phyloP scores from a whole-genome alignment of 2,113 vertebrate species.

The Lethenteron reissneri region DNA sequence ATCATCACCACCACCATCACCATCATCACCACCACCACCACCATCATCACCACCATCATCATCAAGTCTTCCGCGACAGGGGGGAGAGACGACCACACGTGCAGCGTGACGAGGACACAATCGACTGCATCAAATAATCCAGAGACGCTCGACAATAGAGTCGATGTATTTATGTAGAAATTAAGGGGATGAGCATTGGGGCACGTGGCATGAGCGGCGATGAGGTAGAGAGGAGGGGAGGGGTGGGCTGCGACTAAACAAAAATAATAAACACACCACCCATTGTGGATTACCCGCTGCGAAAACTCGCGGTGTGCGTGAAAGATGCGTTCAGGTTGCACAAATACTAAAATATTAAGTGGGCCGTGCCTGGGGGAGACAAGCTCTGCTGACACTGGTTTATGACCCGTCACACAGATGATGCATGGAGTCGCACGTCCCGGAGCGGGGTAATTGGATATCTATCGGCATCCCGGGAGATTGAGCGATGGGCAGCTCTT shows the following conservation, averaged over 20 bases:
- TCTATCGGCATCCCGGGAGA: constrained; percentile 4
- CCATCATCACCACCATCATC: no score
- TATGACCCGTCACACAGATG: constrained; percentile 5
- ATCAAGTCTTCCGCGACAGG: no score
- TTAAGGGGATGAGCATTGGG: no score
- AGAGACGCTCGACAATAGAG: no score
- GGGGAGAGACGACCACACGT: no score
- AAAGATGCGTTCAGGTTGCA: constrained; percentile 1
- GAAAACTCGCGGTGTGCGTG: not conserved
- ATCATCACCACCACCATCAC: no score
- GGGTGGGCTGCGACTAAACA: not conserved
- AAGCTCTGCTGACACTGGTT: constrained; percentile 5
- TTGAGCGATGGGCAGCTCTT: constrained; percentile 4
- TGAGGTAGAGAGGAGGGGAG: not conserved
- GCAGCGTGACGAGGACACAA: no score
- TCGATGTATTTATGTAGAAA: no score
- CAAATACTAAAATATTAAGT: constrained; percentile 6
- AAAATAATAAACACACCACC: not conserved
- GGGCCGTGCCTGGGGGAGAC: not conserved
- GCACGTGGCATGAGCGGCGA: not conserved
- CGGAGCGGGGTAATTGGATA: constrained; percentile 1
- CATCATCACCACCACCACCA: no score
- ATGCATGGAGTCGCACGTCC: constrained; percentile 5
- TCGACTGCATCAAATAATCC: no score
- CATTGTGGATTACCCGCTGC: no score